Evolutionary conservation across 2,797 vertebrate species (phyloP).

Genomic region (Austrolebias charrua): DNA sequence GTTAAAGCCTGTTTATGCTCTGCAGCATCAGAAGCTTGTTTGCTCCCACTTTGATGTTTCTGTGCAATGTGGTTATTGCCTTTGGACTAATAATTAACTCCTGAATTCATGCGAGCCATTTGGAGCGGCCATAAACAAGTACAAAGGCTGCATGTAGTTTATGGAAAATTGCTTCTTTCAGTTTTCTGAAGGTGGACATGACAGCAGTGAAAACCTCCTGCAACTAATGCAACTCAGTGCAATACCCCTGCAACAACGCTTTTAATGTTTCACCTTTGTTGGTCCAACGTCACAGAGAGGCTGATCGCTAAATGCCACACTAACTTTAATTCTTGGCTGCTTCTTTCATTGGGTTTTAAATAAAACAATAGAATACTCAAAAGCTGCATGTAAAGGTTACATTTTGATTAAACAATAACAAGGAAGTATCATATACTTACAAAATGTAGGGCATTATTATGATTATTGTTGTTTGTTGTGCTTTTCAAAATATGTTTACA

Average conservation of each 20-base stretch:
- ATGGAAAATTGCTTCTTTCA: conserved; percentile 1
- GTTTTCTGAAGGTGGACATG: conserved; percentile 37
- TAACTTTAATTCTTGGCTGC: conserved; percentile 17
- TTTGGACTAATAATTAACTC: conserved; percentile 71
- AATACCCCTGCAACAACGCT: conserved; percentile 46
- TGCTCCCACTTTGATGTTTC: conserved; percentile 66
- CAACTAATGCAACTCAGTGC: conserved; percentile 52
- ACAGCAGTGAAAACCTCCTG: conserved; percentile 28
- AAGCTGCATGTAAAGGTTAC: too few species aligned
- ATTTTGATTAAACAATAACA: too few species aligned
- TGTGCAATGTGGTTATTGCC: conserved; percentile 60
- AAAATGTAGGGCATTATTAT: too few species aligned
- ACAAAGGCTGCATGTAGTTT: conserved; percentile 61
- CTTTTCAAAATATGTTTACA: too few species aligned
- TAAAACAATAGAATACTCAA: too few species aligned
- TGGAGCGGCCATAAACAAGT: conserved; percentile 58
- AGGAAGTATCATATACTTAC: too few species aligned
- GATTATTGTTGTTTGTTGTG: too few species aligned
- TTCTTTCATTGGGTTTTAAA: too few species aligned
- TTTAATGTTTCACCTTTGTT: conserved; percentile 19
- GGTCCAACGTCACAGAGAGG: conserved; percentile 12
- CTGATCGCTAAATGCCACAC: not conserved
- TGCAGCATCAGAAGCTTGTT: conserved; percentile 56
- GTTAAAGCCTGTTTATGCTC: conserved; percentile 54
- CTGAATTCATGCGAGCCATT: conserved; percentile 50